phyloP scores from a whole-genome alignment of 2,888 invertebrate genomes.

The Eupeodes luniger region DNA sequence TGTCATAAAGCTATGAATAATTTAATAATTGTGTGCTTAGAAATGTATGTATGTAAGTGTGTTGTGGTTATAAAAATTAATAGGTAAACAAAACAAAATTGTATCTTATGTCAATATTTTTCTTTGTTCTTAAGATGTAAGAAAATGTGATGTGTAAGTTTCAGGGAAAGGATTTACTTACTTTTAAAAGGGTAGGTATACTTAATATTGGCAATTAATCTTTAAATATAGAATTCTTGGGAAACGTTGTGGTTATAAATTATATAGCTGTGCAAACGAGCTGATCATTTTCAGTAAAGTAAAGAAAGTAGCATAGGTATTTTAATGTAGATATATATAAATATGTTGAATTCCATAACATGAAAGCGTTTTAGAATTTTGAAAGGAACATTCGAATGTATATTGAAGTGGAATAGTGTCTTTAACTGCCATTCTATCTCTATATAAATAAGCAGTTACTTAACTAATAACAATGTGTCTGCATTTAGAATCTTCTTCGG shows the following conservation, averaged over 20 bases:
- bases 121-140: slow-evolving; percentile 40
- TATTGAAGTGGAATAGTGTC: no score
- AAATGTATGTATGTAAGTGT: slow-evolving; percentile 13
- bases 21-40: slow-evolving; percentile 38
- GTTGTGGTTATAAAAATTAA: slow-evolving; percentile 47
- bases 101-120: slow-evolving; percentile 67
- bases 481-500: background rate
- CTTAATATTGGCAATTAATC: background rate
- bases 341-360: no score
- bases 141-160: slow-evolving; percentile 25
- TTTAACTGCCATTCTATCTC: no score
- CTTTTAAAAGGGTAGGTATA: background rate
- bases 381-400: no score
- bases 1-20: slow-evolving; percentile 64
- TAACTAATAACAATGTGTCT: no score
- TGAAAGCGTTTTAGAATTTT: no score
- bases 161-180: slow-evolving; percentile 40
- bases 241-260: background rate
- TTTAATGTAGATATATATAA: no score
- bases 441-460: no score
- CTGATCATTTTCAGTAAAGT: background rate
- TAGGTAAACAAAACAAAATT: slow-evolving; percentile 3
- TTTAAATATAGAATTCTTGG: background rate
- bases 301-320: background rate
- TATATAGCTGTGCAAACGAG: background rate